Base-by-base conservation (phyloP, 2,888 invertebrate species). In the Doris montereyensis region DNA sequence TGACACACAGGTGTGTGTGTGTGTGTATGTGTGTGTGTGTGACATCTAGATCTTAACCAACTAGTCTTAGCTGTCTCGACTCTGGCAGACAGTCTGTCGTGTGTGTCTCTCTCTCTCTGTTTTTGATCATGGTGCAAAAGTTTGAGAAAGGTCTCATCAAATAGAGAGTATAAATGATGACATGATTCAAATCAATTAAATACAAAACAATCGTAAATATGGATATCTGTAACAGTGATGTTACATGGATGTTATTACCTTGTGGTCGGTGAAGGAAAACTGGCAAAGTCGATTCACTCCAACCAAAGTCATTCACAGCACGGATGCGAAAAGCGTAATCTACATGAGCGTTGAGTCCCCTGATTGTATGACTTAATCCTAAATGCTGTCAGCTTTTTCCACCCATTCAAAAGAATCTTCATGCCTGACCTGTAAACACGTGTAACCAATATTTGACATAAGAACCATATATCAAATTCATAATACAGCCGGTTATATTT, bases 301-400 rank as follows among this genome's bases (percentile, higher is more conserved):
- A 95, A 67, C 99, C 99, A 91, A 96, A 97, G 91, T 97, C 96
- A 92, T 99, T 99, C 91, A 97, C 97, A 2, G 99, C 98, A 34
- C 98, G 94, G 52, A 99, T 95, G 81, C 99, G 94, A 93, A 98
- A 97, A 91, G 96, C 95, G 92, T 99, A 99, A 92, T 98, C 98
- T 84, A 96, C 94, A 93, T 96, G 96, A 0, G 98, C 97, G 89
- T 97, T 95, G 81, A 99, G 87, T 41, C 88, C 85, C 41, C 83
- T 85, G 62, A 90, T 83, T 2, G 82, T 82, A 76, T 85, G 85
- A 41, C 86, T 41, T 86, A 76, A 5, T 81, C 81, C 5, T 75
- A 70, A 52, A 88, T 62, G 32, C 88, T 87, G 0, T 87, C 81
- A 10, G 86, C 88, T 28, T 88, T 77, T 70, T 88, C 87, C 3